phyloP scores from a whole-genome alignment of 1,140 invertebrate species.

The Orchesella cincta region DNA sequence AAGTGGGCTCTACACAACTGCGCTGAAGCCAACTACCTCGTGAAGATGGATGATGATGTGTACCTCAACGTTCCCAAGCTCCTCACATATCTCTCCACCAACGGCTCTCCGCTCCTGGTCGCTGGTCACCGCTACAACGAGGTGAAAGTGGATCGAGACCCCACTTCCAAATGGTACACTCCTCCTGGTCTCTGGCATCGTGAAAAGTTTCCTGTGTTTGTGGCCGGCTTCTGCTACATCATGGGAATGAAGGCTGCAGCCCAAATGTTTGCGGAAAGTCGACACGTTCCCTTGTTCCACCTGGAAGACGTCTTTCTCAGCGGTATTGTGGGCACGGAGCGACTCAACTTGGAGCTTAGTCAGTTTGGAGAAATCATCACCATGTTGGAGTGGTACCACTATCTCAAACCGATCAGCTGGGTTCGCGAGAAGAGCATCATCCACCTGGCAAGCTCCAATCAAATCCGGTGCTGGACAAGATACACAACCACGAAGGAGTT shows the following conservation, averaged over 20 bases:
- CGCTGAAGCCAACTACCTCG: slow-evolving; percentile 52
- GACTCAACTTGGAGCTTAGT: slow-evolving; percentile 14
- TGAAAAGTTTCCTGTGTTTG: slow-evolving; percentile 51
- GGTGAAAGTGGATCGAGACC: slow-evolving; percentile 34
- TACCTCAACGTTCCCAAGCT: slow-evolving; percentile 57
- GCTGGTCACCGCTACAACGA: slow-evolving; percentile 45
- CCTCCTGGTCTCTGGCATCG: slow-evolving; percentile 46
- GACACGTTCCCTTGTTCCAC: slow-evolving; percentile 71
- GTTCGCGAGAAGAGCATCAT: neutral
- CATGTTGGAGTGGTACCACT: neutral
- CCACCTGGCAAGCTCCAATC: neutral
- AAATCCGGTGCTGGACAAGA: slow-evolving; percentile 11
- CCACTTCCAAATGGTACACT: slow-evolving; percentile 54
- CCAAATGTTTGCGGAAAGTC: slow-evolving; percentile 69
- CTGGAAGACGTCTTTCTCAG: slow-evolving; percentile 86
- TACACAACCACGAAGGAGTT: no score
- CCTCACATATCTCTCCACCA: slow-evolving; percentile 42
- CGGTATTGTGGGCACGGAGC: slow-evolving; percentile 57
- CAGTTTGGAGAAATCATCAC: neutral
- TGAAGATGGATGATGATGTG: slow-evolving; percentile 61
- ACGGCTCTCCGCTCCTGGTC: slow-evolving; percentile 32
- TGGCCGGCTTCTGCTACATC: slow-evolving; percentile 63
- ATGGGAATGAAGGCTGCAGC: slow-evolving; percentile 70
- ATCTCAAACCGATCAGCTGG: neutral
- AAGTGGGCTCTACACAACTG: slow-evolving; percentile 56